Evolutionary conservation across 2,797 vertebrate species (phyloP), one percentile per base, ranked within the genome.

Genomic region (Schizopygopsis pylzovi): DNA sequence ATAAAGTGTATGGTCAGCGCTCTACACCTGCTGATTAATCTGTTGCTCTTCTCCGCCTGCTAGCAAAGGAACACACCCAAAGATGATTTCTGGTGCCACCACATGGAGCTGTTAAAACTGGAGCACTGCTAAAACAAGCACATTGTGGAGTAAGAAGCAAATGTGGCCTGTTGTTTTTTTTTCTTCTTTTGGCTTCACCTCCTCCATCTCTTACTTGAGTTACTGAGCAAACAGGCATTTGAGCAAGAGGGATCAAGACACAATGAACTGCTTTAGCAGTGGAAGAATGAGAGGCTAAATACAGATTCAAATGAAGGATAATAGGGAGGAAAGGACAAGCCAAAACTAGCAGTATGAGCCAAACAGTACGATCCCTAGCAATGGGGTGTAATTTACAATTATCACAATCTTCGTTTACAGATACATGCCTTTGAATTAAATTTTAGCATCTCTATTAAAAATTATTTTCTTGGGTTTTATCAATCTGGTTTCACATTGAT

Each of bases 191-290:
- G 73, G 68, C 70, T 81, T 71, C 41, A 72, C 76, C 70, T 82
- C 79, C 45, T 79, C 41, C 82, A 85, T 85, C 83, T 77, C 86
- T 87, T 68, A 80, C 59, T 79, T 70, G 72, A 88, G 67, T 79
- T 83, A 85, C 84, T 82, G 65, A 72, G 79, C 84, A 86, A 88
- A 85, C 80, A 82, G 78, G 79, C 73, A 65, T 83, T 83, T 78
- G 52, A 73, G 86, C 73, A 70, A 87, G 80, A 70, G 75, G 76
- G 82, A 83, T 87, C 73, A 87, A 59, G 81, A 87, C 86, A 87
- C 81, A 83, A 86, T 86, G 80, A 86, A 70, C 10, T 45, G 45
- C 84, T 61, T 82, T 71, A 65, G 65, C 41, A 33, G 49, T 81
- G 70, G 47, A 76, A 87, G 73, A 73, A 70, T 81, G 71, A 87